Evolutionary conservation across 1,140 invertebrate genomes (phyloP).

Genomic region (Drosophila malerkotliana): DNA sequence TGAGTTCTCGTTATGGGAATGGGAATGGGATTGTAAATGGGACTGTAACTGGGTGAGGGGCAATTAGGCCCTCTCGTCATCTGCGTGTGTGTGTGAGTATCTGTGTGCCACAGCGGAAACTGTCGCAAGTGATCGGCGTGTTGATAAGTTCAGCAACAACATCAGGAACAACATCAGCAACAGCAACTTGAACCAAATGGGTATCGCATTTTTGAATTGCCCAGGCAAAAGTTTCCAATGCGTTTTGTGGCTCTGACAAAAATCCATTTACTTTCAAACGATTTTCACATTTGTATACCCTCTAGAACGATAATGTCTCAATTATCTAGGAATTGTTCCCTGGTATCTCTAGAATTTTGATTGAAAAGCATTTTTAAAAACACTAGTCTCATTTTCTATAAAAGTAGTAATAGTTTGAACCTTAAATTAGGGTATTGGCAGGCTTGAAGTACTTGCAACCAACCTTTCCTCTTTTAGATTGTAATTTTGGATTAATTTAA

Average conservation of each 20-base stretch:
- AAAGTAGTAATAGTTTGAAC: neutral
- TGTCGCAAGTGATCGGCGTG: conserved; percentile 79
- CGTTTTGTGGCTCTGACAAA: conserved; percentile 48
- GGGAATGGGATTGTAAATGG: conserved; percentile 18
- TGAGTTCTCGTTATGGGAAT: neutral
- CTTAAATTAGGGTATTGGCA: conserved; percentile 2
- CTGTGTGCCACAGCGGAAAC: conserved; percentile 70
- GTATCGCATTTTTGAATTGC: conserved; percentile 47
- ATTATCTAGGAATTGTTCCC: neutral
- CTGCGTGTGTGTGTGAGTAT: conserved; percentile 23
- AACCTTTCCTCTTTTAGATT: conserved; percentile 13
- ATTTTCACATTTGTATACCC: conserved; percentile 42
- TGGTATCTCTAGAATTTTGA: neutral
- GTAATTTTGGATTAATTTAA: conserved; percentile 15
- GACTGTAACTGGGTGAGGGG: conserved; percentile 62
- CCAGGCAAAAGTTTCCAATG: conserved; percentile 56
- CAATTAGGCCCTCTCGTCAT: conserved; percentile 63
- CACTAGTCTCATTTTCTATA: neutral
- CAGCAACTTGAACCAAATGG: conserved; percentile 33
- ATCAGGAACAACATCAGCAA: conserved; percentile 23
- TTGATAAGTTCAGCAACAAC: conserved; percentile 73
- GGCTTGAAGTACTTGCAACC: neutral
- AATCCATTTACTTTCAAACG: conserved; percentile 56
- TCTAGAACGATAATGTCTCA: conserved; percentile 19
- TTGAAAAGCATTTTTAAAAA: conserved; percentile 5